Conservation (phyloP, 2,113 vertebrate genomes). For the Pseudorhombus dupliciocellatus region DNA sequence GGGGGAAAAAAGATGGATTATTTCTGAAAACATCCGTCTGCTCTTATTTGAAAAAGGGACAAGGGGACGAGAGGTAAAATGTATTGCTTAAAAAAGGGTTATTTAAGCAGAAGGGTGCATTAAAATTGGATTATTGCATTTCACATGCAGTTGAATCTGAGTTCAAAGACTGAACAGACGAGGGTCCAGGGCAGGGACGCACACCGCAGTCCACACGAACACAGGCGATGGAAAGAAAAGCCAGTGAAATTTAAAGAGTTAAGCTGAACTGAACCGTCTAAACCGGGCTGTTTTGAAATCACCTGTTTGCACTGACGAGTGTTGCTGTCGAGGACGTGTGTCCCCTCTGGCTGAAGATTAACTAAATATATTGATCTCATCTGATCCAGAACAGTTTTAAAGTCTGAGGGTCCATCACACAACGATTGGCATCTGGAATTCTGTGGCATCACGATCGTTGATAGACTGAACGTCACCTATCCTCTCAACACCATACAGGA, state of each 20-base stretch:
- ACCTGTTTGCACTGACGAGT: slow-evolving; percentile 51
- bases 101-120: slow-evolving; percentile 24
- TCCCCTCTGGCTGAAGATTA: slow-evolving; percentile 73
- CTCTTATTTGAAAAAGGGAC: slow-evolving; percentile 3
- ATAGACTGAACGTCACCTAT: background rate
- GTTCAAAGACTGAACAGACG: slow-evolving; percentile 16
- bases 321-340: slow-evolving; percentile 47
- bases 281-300: slow-evolving; percentile 46
- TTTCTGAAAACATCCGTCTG: slow-evolving; percentile 3
- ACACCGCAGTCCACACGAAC: background rate
- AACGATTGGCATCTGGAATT: background rate
- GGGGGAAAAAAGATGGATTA: background rate
- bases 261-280: background rate
- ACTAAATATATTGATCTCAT: slow-evolving; percentile 60
- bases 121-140: slow-evolving; percentile 20
- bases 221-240: background rate
- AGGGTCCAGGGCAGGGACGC: background rate
- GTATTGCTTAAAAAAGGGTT: background rate
- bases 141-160: background rate
- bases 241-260: too few species aligned
- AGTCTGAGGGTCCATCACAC: background rate
- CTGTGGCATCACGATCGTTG: background rate
- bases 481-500: too few species aligned
- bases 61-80: background rate
- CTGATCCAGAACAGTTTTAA: background rate